A percentile compares a stretch with the other conserved stretches of the same genome.
phyloP scores from a whole-genome alignment of 2,113 vertebrate species.

The Nothobranchius furzeri region DNA sequence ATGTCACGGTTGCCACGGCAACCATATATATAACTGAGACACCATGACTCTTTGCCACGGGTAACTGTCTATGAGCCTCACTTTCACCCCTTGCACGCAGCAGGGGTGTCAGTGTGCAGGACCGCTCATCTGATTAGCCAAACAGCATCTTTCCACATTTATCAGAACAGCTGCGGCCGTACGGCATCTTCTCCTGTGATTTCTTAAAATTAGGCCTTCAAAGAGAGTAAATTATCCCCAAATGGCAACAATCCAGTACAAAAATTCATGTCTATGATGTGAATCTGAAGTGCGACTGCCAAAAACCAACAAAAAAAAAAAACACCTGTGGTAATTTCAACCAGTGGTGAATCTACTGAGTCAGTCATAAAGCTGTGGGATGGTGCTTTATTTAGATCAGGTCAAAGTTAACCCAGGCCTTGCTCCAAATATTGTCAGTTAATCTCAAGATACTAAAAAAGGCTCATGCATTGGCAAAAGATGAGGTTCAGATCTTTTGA shows the following conservation, averaged over 20 bases:
- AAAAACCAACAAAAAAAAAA: conserved; percentile 54
- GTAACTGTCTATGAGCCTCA: conserved; percentile 57
- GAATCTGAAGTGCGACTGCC: conserved; percentile 56
- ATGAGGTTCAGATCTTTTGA: no score
- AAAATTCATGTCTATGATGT: conserved; percentile 53
- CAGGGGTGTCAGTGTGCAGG: neutral
- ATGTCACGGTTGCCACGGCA: conserved; percentile 86
- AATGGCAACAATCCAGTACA: conserved; percentile 35
- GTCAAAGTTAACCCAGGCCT: conserved; percentile 33
- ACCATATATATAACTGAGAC: conserved; percentile 84
- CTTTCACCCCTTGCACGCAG: neutral
- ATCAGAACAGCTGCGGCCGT: neutral
- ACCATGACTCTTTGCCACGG: conserved; percentile 73
- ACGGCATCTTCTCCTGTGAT: conserved; percentile 17
- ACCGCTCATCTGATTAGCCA: neutral
- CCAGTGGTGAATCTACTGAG: conserved; percentile 24
- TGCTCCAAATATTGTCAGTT: conserved; percentile 24
- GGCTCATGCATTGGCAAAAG: no score
- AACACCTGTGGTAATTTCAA: conserved; percentile 46
- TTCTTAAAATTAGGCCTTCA: conserved; percentile 19
- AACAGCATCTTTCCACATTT: neutral
- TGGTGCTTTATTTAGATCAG: conserved; percentile 60
- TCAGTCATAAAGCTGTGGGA: conserved; percentile 51
- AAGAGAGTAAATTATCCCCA: conserved; percentile 24
- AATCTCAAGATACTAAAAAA: conserved; percentile 23